A percentile compares a stretch with the other conserved stretches of the same genome.
Evolutionary conservation across 92 coral and sea anemone species (phyloP).

Genomic region (Actinostola sp.): DNA sequence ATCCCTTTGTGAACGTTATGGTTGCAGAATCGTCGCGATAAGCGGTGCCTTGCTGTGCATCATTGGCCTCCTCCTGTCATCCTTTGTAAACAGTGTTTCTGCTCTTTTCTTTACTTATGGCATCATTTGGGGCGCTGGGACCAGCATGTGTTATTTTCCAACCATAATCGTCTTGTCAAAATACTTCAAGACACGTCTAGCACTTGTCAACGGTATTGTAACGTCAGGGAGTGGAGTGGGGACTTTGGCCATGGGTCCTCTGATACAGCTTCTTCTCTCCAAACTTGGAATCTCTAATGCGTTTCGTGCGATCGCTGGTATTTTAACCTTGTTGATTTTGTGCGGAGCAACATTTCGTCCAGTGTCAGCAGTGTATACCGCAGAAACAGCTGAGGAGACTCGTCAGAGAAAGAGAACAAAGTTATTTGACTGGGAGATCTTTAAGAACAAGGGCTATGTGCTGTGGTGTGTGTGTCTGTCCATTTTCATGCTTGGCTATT

Average conservation of each 20-base stretch:
- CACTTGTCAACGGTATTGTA: slow-evolving; percentile 86
- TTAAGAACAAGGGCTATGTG: slow-evolving; percentile 81
- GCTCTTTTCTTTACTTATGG: slow-evolving; percentile 82
- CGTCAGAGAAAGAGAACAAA: slow-evolving; percentile 36
- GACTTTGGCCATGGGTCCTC: slow-evolving; percentile 75
- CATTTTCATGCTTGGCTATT: slow-evolving; percentile 85
- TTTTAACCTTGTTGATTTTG: slow-evolving; percentile 54
- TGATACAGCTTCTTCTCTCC: slow-evolving; percentile 48
- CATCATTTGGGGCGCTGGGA: slow-evolving; percentile 83
- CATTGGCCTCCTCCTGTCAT: slow-evolving; percentile 71
- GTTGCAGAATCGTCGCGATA: slow-evolving; percentile 82
- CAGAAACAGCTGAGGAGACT: slow-evolving; percentile 13
- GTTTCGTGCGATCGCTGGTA: slow-evolving; percentile 67
- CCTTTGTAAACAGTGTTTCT: slow-evolving; percentile 74
- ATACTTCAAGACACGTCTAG: slow-evolving; percentile 76
- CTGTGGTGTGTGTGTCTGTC: slow-evolving; percentile 76
- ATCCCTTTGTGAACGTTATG: slow-evolving; percentile 82
- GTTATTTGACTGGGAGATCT: slow-evolving; percentile 80
- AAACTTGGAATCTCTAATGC: slow-evolving; percentile 64
- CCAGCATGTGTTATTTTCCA: slow-evolving; percentile 89
- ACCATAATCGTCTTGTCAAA: slow-evolving; percentile 81
- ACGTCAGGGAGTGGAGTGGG: slow-evolving; percentile 92
- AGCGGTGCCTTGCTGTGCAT: slow-evolving; percentile 74
- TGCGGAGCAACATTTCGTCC: slow-evolving; percentile 81
- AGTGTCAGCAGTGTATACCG: slow-evolving; percentile 49